Base-by-base conservation (phyloP, 2,888 invertebrate species). In the Bugulina stolonifera region DNA sequence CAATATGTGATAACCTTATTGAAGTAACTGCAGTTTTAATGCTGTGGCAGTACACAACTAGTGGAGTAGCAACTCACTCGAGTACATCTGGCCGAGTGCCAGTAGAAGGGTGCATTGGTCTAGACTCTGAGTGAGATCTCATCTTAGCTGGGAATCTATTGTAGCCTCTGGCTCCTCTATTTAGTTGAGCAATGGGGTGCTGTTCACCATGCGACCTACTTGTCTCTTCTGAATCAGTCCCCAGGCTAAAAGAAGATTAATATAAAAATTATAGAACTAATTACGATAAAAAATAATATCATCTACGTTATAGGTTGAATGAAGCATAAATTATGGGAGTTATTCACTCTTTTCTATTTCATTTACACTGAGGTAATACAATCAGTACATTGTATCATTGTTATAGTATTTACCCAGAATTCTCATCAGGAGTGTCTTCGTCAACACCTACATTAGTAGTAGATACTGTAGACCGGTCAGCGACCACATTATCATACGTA, bases 401-500 rank as follows among this genome's bases (percentile, higher is more conserved):
- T n/a, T n/a, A n/a, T n/a, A 43, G 5, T 18, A 43, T 43, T 43
- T 43, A 43, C 43, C 43, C 43, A 43, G 43, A 43, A 43, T 5
- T 18, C 43, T 43, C 43, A 43, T 43, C 43, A 43, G 18, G 43
- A 18, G 43, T 10, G 43, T 43, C 43, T 43, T 43, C 43, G 18
- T 43, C 43, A 43, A 43, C 43, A n/a, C n/a, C n/a, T 43, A 43
- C 43, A 10, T 5, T 18, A 10, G 43, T 43, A 43, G 43, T 43
- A 43, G 43, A 43, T 18, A 43, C 43, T 43, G 43, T 5, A 10
- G 43, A 43, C 43, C 18, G 43, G 43, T 43, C 18, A 10, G 43
- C 18, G 43, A 23, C 23, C 5, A 25, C 55, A 32, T 27, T 34
- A 18, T 64, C 64, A 32, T 81, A 75, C 27, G 80, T 80, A 3